A percentile compares a stretch with the other conserved stretches of the same genome.
Conservation (phyloP, 2,113 vertebrate genomes). For the Crotalus horridus region DNA sequence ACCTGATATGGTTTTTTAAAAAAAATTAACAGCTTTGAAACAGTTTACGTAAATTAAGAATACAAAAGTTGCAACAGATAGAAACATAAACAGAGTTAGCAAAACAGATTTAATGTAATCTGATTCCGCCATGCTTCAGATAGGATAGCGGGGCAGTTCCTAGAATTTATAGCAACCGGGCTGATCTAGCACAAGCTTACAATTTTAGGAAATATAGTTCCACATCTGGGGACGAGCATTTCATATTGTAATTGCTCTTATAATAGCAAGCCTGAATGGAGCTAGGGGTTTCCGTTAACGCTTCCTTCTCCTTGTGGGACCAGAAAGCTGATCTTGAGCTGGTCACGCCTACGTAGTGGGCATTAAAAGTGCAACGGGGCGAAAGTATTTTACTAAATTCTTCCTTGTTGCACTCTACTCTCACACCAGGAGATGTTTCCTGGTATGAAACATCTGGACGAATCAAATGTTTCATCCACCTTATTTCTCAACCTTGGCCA, state of each 20-base stretch:
- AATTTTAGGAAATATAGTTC: not conserved
- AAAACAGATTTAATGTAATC: not conserved
- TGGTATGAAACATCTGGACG: not conserved
- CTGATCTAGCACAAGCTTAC: not conserved
- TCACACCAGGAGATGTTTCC: not conserved
- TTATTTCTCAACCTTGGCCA: not conserved
- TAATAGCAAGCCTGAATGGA: not conserved
- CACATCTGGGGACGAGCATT: not conserved
- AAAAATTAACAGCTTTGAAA: not conserved
- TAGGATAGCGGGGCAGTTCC: not conserved
- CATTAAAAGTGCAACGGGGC: not conserved
- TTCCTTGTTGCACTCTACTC: not conserved
- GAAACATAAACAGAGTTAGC: not conserved
- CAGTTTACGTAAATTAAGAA: not conserved
- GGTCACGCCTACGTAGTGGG: not conserved
- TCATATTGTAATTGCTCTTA: not conserved
- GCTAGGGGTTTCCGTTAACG: not conserved
- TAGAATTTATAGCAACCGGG: not conserved
- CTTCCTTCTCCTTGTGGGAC: not conserved
- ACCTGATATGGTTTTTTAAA: not conserved
- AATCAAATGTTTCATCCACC: not conserved
- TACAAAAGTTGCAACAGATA: not conserved
- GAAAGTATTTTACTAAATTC: not conserved
- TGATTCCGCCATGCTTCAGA: not conserved
- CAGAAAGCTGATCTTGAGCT: not conserved